Base-by-base conservation (phyloP, 2,888 invertebrate species). In the Tanypteryx hageni region DNA sequence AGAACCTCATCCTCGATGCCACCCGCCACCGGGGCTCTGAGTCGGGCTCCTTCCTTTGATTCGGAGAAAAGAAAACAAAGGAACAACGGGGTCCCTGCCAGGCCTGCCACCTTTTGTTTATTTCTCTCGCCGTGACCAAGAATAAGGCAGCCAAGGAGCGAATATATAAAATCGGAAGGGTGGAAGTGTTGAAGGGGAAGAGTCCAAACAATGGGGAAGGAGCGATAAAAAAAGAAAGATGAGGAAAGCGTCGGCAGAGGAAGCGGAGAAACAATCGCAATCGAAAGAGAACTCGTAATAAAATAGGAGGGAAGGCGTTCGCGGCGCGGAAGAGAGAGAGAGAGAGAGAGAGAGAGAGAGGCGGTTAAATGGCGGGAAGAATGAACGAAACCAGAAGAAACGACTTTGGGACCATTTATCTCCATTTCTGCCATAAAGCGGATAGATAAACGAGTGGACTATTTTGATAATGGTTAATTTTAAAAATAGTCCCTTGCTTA, bases 71-170 rank as follows among this genome's bases (percentile, higher is more conserved):
- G 27, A 76, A 76, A 76, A 76, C 76, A 76, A 76, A 76, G 76
- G 76, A 14, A 76, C 76, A 76, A 76, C 76, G 11, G 76, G 22
- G 76, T 27, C 76, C n/a, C 1, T 68, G 68, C 68, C 76, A 76
- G 76, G 22, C 22, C 76, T 76, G 76, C 76, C 76, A 76, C 22
- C 76, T 13, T 27, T 76, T 76, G 76, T 76, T 76, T 76, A 18
- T 76, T 76, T 76, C 76, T 76, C 76, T 13, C 27, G 22, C 27
- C 27, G 27, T 76, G 27, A 76, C 76, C 27, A 27, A 76, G 76
- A 76, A 76, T 27, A 27, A 22, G 27, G 22, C 76, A 27, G 11
- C 22, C 13, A 22, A 27, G 76, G 76, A 22, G 76, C 3, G 76
- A 76, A 76, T 14, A 27, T 76, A 16, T 27, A 76, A 22, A n/a